Percentiles rank a stretch among this genome's conserved stretches.
phyloP scores from a whole-genome alignment of 1,140 invertebrate genomes.

The Hypsibius dujardini region DNA sequence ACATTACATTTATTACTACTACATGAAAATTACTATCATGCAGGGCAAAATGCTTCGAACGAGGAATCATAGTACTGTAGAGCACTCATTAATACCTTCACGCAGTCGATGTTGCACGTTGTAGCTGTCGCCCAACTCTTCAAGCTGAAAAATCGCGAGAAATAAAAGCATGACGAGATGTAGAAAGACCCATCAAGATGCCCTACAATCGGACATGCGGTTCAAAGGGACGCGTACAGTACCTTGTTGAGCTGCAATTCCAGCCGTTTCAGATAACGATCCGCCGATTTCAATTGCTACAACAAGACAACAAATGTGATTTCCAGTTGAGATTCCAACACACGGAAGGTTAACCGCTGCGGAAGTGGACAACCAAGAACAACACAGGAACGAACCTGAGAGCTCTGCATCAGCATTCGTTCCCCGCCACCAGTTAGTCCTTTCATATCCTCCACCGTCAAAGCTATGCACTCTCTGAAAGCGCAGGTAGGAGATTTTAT shows the following conservation, averaged over 20 bases:
- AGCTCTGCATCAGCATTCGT: constrained; percentile 26
- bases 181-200: too few species aligned
- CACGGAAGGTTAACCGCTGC: too few species aligned
- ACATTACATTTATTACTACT: too few species aligned
- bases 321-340: too few species aligned
- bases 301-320: constrained; percentile 26
- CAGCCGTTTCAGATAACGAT: constrained; percentile 37
- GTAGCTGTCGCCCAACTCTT: constrained; percentile 39
- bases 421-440: constrained; percentile 27
- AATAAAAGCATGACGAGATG: too few species aligned
- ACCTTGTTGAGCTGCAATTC: constrained; percentile 39
- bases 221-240: too few species aligned
- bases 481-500: constrained; percentile 9
- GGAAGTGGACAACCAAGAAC: too few species aligned
- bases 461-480: constrained; percentile 25
- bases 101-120: constrained; percentile 36
- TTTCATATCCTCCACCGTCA: constrained; percentile 27
- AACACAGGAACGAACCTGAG: too few species aligned
- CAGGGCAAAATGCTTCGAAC: constrained; percentile 18
- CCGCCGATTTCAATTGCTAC: constrained; percentile 38
- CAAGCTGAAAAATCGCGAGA: constrained; percentile 30
- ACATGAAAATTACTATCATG: too few species aligned
- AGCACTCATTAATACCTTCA: constrained; percentile 36
- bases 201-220: too few species aligned
- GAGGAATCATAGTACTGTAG: neutral